Evolutionary conservation across 2,797 vertebrate species (phyloP).

Genomic region (Eulemur rubriventer): DNA sequence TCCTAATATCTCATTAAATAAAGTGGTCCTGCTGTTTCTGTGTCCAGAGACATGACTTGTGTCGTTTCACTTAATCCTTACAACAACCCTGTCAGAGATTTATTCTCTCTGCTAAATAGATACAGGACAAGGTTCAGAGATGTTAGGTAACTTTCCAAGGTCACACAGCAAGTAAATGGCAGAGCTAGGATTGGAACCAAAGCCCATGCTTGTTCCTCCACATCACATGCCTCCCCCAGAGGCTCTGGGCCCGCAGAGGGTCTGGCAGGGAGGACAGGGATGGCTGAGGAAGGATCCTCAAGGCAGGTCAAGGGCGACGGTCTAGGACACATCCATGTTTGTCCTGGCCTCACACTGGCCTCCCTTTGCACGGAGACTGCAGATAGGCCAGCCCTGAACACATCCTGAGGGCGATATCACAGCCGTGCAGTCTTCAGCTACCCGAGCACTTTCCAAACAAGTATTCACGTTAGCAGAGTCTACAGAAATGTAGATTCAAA

Average conservation of each 20-base stretch:
- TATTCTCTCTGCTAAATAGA: background rate
- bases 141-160: background rate
- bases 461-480: rapidly evolving
- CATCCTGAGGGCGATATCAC: background rate
- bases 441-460: background rate
- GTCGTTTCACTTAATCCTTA: background rate
- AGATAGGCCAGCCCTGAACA: background rate
- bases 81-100: background rate
- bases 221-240: background rate
- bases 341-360: background rate
- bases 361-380: background rate
- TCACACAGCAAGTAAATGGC: background rate
- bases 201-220: background rate
- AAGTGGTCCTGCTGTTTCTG: background rate
- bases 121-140: background rate
- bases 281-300: background rate
- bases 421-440: background rate
- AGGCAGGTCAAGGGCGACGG: no score
- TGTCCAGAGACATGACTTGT: background rate
- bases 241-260: background rate
- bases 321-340: background rate
- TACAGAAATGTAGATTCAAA: background rate
- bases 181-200: background rate
- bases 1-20: background rate
- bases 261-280: background rate